Evolutionary conservation across 2,888 invertebrate species (phyloP).

Genomic region (Lordiphosa andalusiaca): DNA sequence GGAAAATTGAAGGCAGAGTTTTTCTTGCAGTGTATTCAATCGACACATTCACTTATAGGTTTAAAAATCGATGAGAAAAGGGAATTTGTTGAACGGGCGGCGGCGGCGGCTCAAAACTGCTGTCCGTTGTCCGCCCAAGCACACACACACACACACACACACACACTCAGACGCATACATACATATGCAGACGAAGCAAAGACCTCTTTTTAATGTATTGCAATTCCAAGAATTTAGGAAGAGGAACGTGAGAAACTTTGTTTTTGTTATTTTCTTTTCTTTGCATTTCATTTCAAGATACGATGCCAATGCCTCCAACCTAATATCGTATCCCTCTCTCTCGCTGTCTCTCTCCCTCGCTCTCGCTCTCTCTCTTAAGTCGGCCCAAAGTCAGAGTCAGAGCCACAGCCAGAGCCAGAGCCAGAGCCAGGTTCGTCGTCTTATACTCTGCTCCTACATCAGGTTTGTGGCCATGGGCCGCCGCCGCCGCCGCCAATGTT

Average conservation of each 20-base stretch:
- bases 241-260: slow-evolving; percentile 80
- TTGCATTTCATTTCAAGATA: slow-evolving; percentile 76
- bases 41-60: slow-evolving; percentile 73
- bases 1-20: not conserved
- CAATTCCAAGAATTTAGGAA: slow-evolving; percentile 80
- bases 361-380: slow-evolving; percentile 30
- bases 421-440: slow-evolving; percentile 12
- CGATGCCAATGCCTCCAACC: slow-evolving; percentile 62
- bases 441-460: slow-evolving; percentile 59
- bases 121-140: slow-evolving; percentile 59
- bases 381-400: slow-evolving; percentile 17
- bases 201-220: slow-evolving; percentile 80
- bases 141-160: slow-evolving; percentile 36
- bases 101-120: slow-evolving; percentile 68
- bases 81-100: slow-evolving; percentile 68
- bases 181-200: slow-evolving; percentile 64
- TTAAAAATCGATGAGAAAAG: slow-evolving; percentile 74
- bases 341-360: slow-evolving; percentile 25
- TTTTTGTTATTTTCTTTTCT: slow-evolving; percentile 78
- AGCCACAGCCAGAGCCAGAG: slow-evolving; percentile 29
- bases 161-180: slow-evolving; percentile 29
- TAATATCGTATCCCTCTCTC: slow-evolving; percentile 33
- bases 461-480: slow-evolving; percentile 47
- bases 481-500: slow-evolving; percentile 56
- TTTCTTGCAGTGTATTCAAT: slow-evolving; percentile 63